Conservation (phyloP, 2,888 invertebrate genomes). For the Ophion ellenae region DNA sequence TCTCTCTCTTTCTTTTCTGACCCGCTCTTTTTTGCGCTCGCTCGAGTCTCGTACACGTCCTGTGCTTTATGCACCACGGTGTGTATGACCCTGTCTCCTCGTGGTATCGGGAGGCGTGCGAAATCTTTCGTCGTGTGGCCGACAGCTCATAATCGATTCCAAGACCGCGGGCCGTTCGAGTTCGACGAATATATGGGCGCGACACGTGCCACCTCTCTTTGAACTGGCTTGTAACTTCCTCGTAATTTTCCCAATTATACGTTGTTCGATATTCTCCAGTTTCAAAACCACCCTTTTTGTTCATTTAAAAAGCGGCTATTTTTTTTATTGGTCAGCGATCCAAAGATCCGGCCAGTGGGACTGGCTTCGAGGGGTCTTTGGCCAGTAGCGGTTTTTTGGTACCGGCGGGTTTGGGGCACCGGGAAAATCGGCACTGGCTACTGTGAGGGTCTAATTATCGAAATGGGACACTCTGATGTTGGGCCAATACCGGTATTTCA, state of each 20-base stretch:
- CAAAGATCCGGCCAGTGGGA: not conserved
- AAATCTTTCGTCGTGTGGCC: slow-evolving; percentile 49
- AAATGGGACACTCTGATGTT: no score
- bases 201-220: slow-evolving; percentile 57
- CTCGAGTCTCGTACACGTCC: slow-evolving; percentile 25
- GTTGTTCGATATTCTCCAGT: no score
- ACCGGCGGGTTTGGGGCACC: not conserved
- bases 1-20: slow-evolving; percentile 8
- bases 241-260: slow-evolving; percentile 12
- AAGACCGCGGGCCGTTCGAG: slow-evolving; percentile 56
- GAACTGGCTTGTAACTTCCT: slow-evolving; percentile 40
- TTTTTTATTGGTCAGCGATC: not conserved
- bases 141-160: slow-evolving; percentile 64
- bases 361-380: not conserved
- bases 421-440: no score
- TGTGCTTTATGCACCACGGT: slow-evolving; percentile 29
- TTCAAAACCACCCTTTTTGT: not conserved
- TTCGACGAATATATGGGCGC: slow-evolving; percentile 60
- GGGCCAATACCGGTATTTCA: not conserved
- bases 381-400: not conserved
- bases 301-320: slow-evolving; percentile 30
- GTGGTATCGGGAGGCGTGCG: slow-evolving; percentile 42
- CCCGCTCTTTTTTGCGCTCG: not conserved
- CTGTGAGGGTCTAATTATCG: no score
- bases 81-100: not conserved